Evolutionary conservation across 1,140 invertebrate genomes (phyloP), one percentile per base, ranked within the genome.

Genomic region (Arion vulgaris): DNA sequence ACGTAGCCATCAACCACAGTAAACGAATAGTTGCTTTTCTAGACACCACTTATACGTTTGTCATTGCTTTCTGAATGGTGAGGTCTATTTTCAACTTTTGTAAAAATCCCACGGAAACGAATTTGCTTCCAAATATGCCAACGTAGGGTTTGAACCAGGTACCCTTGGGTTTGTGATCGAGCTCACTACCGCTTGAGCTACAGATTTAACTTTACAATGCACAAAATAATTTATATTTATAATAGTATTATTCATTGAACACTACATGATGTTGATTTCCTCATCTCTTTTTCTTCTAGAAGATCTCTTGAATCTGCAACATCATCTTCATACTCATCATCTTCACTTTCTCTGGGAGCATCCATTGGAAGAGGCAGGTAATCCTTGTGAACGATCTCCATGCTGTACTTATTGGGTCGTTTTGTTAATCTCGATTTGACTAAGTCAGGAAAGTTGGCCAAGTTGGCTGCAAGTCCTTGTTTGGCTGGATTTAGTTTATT

Each of bases 271-370:
- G 76, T 78, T 49, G 76, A 78, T 45, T 78, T 78, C 45, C 76
- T 62, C 76, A 78, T 62, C 45, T 78, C 76, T 66, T 78, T 78
- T 32, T 78, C 76, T 66, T 78, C 76, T 4, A 78, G 57, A 17
- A 78, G 49, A 45, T 78, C 76, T 66, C 39, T 78, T 9, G 76
- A 78, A 28, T 78, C 76, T 62, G 76, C 39, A 39, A 23, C 57
- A 45, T 78, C 76, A 39, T 78, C 76, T 45, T 66, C 57, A 66
- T 32, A 78, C 23, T 78, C 76, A 53, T 78, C 76, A 66, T 78
- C 76, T 57, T 78, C 76, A 66, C 76, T 78, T 4, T 78, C 76
- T 34, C 76, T 1, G 1, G 76, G 76, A n/a, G 76, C 76, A 66
- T 78, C 76, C 32, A 78, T 5, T n/a, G 76, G 76, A 7, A 78